A percentile compares a stretch with the other conserved stretches of the same genome.
Evolutionary conservation across 1,140 invertebrate genomes (phyloP).

Genomic region (Hypothenemus hampei): DNA sequence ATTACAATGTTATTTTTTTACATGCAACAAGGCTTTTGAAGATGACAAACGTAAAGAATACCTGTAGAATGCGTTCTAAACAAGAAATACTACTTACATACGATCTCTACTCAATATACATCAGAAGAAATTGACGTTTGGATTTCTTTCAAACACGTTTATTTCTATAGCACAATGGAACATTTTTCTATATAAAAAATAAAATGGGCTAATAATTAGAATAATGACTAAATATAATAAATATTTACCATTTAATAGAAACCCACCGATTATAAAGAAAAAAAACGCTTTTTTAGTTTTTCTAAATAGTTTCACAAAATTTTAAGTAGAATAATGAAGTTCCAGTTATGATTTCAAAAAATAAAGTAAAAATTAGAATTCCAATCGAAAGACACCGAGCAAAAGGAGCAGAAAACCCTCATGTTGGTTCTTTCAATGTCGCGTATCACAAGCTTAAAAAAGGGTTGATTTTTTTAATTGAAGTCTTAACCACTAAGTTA

Average conservation of each 20-base stretch:
- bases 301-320: no score
- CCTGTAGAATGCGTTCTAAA: neutral
- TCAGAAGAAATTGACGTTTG: no score
- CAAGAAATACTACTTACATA: no score
- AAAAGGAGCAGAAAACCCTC: conserved; percentile 22
- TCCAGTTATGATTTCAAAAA: neutral
- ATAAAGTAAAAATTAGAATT: conserved; percentile 3
- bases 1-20: neutral
- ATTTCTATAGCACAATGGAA: neutral
- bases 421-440: conserved; percentile 36
- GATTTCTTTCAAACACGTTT: no score
- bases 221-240: conserved; percentile 29
- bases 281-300: no score
- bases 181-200: neutral
- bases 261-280: no score
- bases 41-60: no score
- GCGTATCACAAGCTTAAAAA: conserved; percentile 38
- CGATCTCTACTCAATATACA: no score
- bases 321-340: no score
- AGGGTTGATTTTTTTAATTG: conserved; percentile 19
- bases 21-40: neutral
- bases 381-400: conserved; percentile 16
- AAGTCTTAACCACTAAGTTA: conserved; percentile 29
- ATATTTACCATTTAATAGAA: conserved; percentile 26
- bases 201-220: conserved; percentile 15